Base-by-base conservation (phyloP, 2,888 invertebrate species). In the Ennomos fuscantarius region DNA sequence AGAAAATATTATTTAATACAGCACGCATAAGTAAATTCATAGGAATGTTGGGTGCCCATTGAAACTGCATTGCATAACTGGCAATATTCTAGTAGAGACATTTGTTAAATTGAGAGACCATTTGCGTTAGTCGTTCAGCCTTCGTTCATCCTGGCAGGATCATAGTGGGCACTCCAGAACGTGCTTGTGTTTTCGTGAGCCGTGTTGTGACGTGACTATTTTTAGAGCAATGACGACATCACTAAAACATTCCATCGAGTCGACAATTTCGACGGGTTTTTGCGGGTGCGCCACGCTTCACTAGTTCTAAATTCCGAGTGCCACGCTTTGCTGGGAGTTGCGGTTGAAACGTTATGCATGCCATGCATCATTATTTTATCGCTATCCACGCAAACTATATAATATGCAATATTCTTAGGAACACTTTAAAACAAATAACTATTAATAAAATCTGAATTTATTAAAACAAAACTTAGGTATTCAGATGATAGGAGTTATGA, bases 161-260 rank as follows among this genome's bases (percentile, higher is more conserved):
- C 81, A 82, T 80, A 77, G 84, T 81, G 79, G 74, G 76, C 78
- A 74, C 75, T 76, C 76, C 77, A 76, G 73, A 78, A 69, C 72
- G 74, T 74, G 74, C 78, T 74, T 70, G 82, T 47, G 55, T 9
- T 44, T 48, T 47, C 52, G 52, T 60, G 58, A 80, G 81, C 45
- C 54, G 15, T 44, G 52, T 47, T 47, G 52, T 60, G 58, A 79
- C 80, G 80, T 74, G 77, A 79, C 82, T 89, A 89, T 87, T 84
- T 89, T 85, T 89, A 87, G 87, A 78, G 51, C 40, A 68, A 72
- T 82, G 84, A 88, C 84, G 81, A 78, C 81, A 84, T 78, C 74
- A 70, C 73, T 76, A 64, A 84, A 84, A 82, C 80, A 87, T 87
- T 80, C 78, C 79, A 80, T 78, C 81, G 78, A 76, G 77, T 81